Conservation (phyloP, 2,113 vertebrate genomes). For the Mesembrinibis cayennensis region DNA sequence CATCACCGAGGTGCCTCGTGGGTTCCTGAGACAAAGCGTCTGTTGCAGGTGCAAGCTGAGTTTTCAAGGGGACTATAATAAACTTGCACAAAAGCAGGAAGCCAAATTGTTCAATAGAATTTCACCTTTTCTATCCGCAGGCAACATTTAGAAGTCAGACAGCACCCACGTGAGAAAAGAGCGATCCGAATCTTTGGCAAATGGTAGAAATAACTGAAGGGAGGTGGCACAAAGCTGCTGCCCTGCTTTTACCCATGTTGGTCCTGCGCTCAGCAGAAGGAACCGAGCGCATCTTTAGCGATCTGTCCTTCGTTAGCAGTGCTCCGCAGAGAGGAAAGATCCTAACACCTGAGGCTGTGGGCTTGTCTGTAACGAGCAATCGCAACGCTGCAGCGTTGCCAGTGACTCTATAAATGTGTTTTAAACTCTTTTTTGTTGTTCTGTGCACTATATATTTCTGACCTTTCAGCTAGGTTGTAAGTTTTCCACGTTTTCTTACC, state of each 20-base stretch:
- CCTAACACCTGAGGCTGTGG: background rate
- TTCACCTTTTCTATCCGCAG: background rate
- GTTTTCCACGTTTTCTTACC: conserved; percentile 56
- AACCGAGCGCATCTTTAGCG: background rate
- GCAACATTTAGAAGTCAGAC: background rate
- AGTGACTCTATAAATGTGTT: background rate
- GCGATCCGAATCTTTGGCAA: background rate
- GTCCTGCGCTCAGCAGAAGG: background rate
- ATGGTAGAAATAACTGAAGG: background rate
- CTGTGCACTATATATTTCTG: background rate
- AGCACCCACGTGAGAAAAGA: background rate
- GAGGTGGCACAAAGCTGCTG: background rate
- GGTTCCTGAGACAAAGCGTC: background rate
- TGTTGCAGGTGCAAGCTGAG: background rate
- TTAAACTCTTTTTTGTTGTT: background rate
- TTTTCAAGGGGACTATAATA: background rate
- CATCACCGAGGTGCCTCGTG: rapidly evolving
- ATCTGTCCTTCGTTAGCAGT: background rate
- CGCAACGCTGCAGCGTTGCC: no score
- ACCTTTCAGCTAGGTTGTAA: background rate
- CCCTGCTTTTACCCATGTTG: no score
- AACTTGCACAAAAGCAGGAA: background rate
- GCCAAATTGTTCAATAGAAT: background rate
- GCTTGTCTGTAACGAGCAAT: background rate
- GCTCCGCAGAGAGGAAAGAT: background rate